These are phyloP conservation scores for Macaca nemestrina DNA, from an alignment of 2,113 vertebrate genomes.

Conservation along the genomic window DNA sequence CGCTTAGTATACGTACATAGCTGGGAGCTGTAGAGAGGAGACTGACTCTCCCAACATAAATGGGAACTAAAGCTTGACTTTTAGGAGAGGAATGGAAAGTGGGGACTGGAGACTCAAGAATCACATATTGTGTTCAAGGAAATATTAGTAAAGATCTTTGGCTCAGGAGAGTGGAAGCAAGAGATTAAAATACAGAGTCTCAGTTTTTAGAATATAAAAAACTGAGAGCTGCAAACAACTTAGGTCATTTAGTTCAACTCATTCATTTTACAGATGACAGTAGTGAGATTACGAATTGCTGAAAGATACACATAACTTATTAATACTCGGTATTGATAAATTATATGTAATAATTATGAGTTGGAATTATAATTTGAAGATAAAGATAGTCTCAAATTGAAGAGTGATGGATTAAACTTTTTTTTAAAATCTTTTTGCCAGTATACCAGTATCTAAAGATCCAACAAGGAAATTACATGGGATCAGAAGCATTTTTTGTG, in stretches of 20 bases:
- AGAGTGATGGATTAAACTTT: not conserved
- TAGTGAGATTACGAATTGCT: not conserved
- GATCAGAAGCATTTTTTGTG: not conserved
- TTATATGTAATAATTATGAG: not conserved
- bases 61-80: not conserved
- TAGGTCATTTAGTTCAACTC: not conserved
- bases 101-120: not conserved
- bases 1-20: rapidly evolving
- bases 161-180: not conserved
- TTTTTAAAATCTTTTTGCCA: not conserved
- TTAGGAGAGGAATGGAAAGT: not conserved
- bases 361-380: not conserved
- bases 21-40: not conserved
- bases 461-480: not conserved
- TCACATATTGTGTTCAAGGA: not conserved
- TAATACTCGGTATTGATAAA: too few species aligned
- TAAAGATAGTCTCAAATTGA: not conserved
- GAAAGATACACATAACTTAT: not conserved
- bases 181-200: not conserved
- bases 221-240: not conserved
- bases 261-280: not conserved
- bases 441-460: not conserved
- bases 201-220: conserved; percentile 1
- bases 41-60: not conserved
- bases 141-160: not conserved